A percentile compares a stretch with the other conserved stretches of the same genome.
These are phyloP conservation scores for Onychomys arenicola DNA, from an alignment of 2,797 vertebrate species.

Conservation along the genomic window DNA sequence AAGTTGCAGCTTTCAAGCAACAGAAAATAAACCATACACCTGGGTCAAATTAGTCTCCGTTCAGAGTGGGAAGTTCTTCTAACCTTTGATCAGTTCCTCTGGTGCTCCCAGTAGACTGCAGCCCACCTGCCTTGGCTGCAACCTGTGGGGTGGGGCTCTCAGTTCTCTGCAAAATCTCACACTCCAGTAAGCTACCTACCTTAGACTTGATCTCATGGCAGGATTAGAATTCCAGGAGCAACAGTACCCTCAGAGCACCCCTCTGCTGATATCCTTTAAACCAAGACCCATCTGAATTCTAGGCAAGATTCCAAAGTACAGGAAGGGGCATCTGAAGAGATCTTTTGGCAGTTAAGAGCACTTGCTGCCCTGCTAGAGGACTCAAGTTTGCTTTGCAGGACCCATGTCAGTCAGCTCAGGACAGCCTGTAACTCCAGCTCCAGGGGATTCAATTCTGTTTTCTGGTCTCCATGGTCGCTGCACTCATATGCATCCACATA, in stretches of 20 bases:
- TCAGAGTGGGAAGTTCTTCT: not conserved
- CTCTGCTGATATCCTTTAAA: not conserved
- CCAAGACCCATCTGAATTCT: not conserved
- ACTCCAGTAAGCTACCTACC: not conserved
- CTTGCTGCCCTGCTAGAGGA: not conserved
- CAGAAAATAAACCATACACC: not conserved
- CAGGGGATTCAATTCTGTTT: not conserved
- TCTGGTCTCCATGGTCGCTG: not conserved
- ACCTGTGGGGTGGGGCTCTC: not conserved
- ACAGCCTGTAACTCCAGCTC: not conserved
- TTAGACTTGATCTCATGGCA: not conserved
- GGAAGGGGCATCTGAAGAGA: not conserved
- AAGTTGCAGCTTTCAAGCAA: not conserved
- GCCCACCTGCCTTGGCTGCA: not conserved
- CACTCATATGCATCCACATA: not conserved
- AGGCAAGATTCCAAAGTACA: not conserved
- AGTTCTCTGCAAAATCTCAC: not conserved
- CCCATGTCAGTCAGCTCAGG: not conserved
- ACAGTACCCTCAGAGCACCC: not conserved
- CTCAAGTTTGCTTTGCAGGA: not conserved
- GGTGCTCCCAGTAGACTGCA: too few species aligned
- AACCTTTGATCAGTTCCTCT: not conserved
- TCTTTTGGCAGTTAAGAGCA: not conserved
- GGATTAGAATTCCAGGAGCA: not conserved
- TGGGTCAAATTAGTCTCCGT: not conserved